A percentile compares a stretch with the other conserved stretches of the same genome.
phyloP scores from a whole-genome alignment of 1,140 invertebrate genomes.

The Drosophila jambulina region DNA sequence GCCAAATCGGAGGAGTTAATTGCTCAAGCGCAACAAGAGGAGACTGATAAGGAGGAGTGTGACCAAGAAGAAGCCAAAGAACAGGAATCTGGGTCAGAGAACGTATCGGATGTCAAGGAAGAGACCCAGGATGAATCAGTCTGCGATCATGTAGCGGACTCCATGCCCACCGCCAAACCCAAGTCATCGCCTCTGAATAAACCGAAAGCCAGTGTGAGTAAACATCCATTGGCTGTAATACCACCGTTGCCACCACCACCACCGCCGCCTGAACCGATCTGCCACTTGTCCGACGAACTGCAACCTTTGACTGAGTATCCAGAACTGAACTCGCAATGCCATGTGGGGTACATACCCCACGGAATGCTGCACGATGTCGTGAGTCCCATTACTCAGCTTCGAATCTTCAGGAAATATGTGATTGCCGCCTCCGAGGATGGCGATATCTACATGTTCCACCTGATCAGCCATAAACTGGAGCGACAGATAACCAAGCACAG shows the following conservation, averaged over 20 bases:
- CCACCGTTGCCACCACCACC: conserved; percentile 65
- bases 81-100: not conserved
- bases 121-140: not conserved
- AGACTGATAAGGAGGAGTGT: not conserved
- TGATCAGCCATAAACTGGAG: conserved; percentile 85
- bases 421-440: conserved; percentile 86
- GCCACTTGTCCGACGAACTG: conserved; percentile 43
- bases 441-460: conserved; percentile 86
- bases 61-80: not conserved
- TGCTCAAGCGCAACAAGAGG: not conserved
- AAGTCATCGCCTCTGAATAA: conserved; percentile 22
- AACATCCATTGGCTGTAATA: conserved; percentile 52
- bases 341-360: conserved; percentile 32
- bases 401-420: conserved; percentile 57
- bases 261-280: conserved; percentile 52
- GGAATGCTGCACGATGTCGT: conserved; percentile 55
- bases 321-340: not conserved
- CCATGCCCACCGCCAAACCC: not conserved
- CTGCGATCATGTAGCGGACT: not conserved
- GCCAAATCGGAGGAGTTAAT: not conserved
- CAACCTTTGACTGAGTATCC: not conserved
- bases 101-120: conserved; percentile 1
- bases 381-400: conserved; percentile 73
- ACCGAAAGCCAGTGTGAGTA: conserved; percentile 7
- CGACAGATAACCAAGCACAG: conserved; percentile 84